Base-by-base conservation (phyloP, 37 sponge, comb jelly and placozoan genomes). In the Geodia barretti region DNA sequence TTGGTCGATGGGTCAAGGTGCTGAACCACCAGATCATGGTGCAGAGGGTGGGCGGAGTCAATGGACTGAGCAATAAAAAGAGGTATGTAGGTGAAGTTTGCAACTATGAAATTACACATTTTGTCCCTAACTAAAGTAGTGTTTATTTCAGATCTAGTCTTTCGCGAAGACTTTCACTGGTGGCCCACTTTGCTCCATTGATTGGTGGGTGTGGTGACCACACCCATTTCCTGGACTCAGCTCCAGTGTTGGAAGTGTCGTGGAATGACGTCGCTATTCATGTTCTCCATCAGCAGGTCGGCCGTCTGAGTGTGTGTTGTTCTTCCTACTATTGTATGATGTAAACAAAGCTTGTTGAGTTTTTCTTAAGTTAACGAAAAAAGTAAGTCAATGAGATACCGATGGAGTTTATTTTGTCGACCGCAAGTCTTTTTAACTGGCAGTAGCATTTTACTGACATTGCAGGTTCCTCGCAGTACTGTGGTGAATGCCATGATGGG, bases 401-500 rank as follows among this genome's bases (percentile, higher is more conserved):
- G 21, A 65, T 35, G 7, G 17, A 8, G 32, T 26, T 28, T 70
- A 17, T 34, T 35, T 26, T 11, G 35, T 17, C 36, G 39, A 70
- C 72, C 36, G 29, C 17, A 31, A 70, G 35, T 70, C 72, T 34
- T 24, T 65, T 9, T 65, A 59, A 24, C 17, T 65, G 28, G 28
- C 67, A 65, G 21, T 70, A 29, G 9, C 21, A 7, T 20, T 21
- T 54, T 14, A 36, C n/a, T 23, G 39, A 31, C 68, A 36, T 38
- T n/a, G 26, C 64, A 94, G 95, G 92, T 94, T 21, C 86, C 86
- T 24, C 11, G 43, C 36, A 85, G 79, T 39, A 85, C 87, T 24
- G 32, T 88, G 38, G 68, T 94, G 69, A 81, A 88, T 81, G 85
- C 86, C 26, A 25, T 94, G 28, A 87, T 85, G 82, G 92, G 89